Base-by-base conservation (phyloP, 2,113 vertebrate genomes). In the Alosa alosa region DNA sequence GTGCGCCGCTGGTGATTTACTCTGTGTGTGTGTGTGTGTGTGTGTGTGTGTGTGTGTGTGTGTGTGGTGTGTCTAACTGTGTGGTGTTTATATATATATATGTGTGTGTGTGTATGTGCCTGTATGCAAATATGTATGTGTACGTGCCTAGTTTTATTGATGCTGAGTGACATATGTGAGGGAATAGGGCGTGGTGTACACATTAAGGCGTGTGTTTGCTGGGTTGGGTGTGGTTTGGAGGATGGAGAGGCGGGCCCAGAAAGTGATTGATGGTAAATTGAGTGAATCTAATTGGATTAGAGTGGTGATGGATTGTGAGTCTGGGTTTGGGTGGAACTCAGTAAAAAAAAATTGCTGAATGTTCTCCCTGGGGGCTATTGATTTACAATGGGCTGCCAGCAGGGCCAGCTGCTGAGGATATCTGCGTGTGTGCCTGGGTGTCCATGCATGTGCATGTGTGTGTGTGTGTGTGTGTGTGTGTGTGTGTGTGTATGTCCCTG, bases 21-120 rank as follows among this genome's bases (percentile, higher is more conserved):
- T n/a, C 22, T n/a, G 4, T 64, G 22, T 64, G 57, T 64, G 57
- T 64, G 52, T 11, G 8, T 13, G 9, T 11, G 8, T n/a, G 20
- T 64, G 57, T 64, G 57, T 64, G 36, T 84, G 83, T 44, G 55
- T 84, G 52, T 46, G 82, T 55, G 82, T 52, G 50, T 83, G 82
- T 83, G 82, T 52, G 13, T n/a, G 31, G 82, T 25, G 22, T 49
- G 44, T 11, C 78, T 81, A 9, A 1, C 9, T 50, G 49, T 50
- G 13, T 57, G 13, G 52, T 20, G 13, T 57, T 17, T 18, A 11
- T 18, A 1, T 18, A 11, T 18, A 11, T 18, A 20, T 57, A 11
- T 60, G 57, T 22, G 57, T 22, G 57, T 22, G 57, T n/a, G 22
- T 8, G 22, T 64, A 22, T 64, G 57, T 64, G 57, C n/a, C 4